phyloP scores from a whole-genome alignment of 2,797 vertebrate genomes.

The Poecile montanus region DNA sequence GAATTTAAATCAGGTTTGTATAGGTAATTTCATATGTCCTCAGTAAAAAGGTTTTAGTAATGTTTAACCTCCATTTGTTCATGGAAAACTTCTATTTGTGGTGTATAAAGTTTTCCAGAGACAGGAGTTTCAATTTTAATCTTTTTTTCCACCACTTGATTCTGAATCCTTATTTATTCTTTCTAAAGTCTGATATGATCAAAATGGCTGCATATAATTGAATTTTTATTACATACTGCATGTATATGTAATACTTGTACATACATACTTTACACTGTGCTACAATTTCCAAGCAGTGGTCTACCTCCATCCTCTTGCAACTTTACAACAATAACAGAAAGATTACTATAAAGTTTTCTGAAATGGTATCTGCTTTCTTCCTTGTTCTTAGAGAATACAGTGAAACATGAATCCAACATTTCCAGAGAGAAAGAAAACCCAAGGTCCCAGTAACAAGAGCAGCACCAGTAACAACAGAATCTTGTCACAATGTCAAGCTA shows the following conservation, averaged over 20 bases:
- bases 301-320: neutral
- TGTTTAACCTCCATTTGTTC: neutral
- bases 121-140: neutral
- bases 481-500: neutral
- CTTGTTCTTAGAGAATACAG: neutral
- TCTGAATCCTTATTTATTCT: neutral
- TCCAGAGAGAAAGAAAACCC: slow-evolving; percentile 13
- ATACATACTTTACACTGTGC: neutral
- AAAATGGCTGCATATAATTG: neutral
- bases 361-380: neutral
- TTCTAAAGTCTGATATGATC: neutral
- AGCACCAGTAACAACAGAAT: neutral
- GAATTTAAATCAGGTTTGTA: slow-evolving; percentile 25
- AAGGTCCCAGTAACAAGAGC: neutral
- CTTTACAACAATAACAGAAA: neutral
- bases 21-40: neutral
- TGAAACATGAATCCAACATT: neutral
- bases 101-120: neutral
- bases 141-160: neutral
- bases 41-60: neutral
- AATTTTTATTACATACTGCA: neutral
- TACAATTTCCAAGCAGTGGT: neutral
- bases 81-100: neutral
- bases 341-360: neutral
- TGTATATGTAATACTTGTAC: neutral